Evolutionary conservation across 2,113 vertebrate genomes (phyloP), one percentile per base, ranked within the genome.

Genomic region (Toxotes jaculatrix): DNA sequence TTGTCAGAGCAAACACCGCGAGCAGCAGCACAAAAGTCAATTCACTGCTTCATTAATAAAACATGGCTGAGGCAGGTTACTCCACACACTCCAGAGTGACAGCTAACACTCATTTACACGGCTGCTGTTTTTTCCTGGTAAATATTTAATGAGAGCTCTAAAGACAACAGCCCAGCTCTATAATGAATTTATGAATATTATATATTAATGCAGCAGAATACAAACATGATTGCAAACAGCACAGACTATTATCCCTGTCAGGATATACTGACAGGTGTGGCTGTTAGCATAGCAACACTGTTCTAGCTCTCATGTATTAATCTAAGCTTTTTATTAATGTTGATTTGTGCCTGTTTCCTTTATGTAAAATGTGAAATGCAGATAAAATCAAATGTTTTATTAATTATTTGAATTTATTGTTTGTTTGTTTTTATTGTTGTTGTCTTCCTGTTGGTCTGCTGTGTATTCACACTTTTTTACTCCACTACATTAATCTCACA

Each of bases 21-120:
- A 71, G 51, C 8, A 8, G 36, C 55, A 36, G 9, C 1, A 19
- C 5, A n/a, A 57, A 27, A 77, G 38, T 47, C 32, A 5, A 63
- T 38, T 72, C 23, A 23, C 42, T 0, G 45, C 7, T 1, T 57
- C 55, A 65, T 90, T 12, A 86, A 81, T 86, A 77, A 88, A 87
- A 74, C 36, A 87, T 38, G 82, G n/a, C 10, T 0, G 60, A 60
- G 79, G 61, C 31, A 38, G 81, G 61, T 80, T 83, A 17, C 31
- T 84, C 0, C 78, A 65, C 34, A 59, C 82, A 0, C 71, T 14
- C 4, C 53, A 11, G 71, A 84, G 66, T 74, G 85, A 75, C 85
- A 45, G 80, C 62, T 12, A 74, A 83, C 77, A 76, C 85, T 74
- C 71, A 72, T 76, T 69, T 70, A 88, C 83, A 79, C 7, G 45